Base-by-base conservation (phyloP, 2,888 invertebrate species). In the Athripsodes cinereus region DNA sequence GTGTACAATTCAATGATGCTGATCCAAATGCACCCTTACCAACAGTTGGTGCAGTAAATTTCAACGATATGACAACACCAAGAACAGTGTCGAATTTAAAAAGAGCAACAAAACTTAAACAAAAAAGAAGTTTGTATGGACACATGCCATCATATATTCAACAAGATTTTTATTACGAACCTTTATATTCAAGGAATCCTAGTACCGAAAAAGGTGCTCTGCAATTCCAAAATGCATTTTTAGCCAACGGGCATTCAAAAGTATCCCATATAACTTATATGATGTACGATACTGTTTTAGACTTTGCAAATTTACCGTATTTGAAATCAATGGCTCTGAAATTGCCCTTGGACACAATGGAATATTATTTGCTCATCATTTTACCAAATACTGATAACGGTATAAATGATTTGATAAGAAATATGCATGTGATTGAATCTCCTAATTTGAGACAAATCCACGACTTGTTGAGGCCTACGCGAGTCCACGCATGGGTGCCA, bases 401-500 rank as follows among this genome's bases (percentile, higher is more conserved):
- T 48, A 76, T 90, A 54, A 81, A 82, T 52, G 75, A 84, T 22
- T 73, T 91, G 57, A 78, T 88, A 18, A 79, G 81, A 26, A 79
- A 86, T 46, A 78, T 91, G 68, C 82, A 82, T 53, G 68, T 76
- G 19, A 79, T 78, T 53, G 75, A 80, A 51, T 84, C 83, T 0
- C 71, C 78, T 47, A 82, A 79, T 65, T 73, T 92, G 52, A 81
- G 87, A 3, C 78, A 83, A 60, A 81, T 92, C 57, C 82, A 88
- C 64, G 80, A 81, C 34, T 83, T 85, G 61, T 70, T 92, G 58
- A 82, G 83, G 60, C 83, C 85, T 1, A 83, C 85, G 26, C 84
- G 87, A 71, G 87, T 92, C 13, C 82, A 83, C 65, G 90, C 90
- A 1, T 82, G 86, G 26, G 87, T 92, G 60, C 92, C 92, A 0